phyloP scores from a whole-genome alignment of 2,113 vertebrate species.

The Barbus barbus region DNA sequence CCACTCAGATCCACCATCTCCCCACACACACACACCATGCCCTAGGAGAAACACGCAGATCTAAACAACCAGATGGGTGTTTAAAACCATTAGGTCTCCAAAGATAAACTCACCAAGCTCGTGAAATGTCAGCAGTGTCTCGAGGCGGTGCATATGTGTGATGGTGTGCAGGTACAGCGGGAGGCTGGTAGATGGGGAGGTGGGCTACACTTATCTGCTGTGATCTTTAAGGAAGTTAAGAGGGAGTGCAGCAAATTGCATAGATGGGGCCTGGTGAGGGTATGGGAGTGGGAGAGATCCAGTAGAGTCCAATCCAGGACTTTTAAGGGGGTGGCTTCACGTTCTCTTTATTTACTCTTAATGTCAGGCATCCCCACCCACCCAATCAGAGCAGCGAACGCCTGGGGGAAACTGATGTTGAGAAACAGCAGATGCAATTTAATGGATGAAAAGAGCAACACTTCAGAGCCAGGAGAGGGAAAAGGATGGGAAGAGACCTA shows the following conservation, averaged over 20 bases:
- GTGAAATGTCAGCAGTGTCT: constrained; percentile 65
- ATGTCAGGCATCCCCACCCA: constrained; percentile 48
- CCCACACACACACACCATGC: constrained; percentile 44
- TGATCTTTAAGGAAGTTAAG: constrained; percentile 59
- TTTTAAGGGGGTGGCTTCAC: constrained; percentile 26
- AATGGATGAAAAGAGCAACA: constrained; percentile 36
- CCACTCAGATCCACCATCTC: constrained; percentile 34
- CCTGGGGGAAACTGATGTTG: constrained; percentile 31
- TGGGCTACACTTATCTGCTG: constrained; percentile 61
- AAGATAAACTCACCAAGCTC: constrained; percentile 68
- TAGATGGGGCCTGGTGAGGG: constrained; percentile 56
- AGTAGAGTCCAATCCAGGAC: not conserved
- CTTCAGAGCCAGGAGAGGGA: not conserved
- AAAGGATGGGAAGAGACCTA: not conserved
- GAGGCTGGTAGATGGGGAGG: constrained; percentile 38
- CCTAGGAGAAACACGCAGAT: constrained; percentile 59
- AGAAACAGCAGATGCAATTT: constrained; percentile 57
- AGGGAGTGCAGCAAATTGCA: constrained; percentile 36
- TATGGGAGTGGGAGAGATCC: not conserved
- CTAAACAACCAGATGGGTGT: constrained; percentile 73
- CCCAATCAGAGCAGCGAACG: constrained; percentile 23
- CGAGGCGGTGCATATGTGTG: constrained; percentile 62
- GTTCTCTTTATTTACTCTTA: constrained; percentile 53
- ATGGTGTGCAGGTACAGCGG: constrained; percentile 75
- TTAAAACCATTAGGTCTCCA: constrained; percentile 74